Percentiles rank a stretch among this genome's conserved stretches.
Conservation (phyloP, 64 coral and sea anemone genomes). For the Stichodactyla mertensii region DNA sequence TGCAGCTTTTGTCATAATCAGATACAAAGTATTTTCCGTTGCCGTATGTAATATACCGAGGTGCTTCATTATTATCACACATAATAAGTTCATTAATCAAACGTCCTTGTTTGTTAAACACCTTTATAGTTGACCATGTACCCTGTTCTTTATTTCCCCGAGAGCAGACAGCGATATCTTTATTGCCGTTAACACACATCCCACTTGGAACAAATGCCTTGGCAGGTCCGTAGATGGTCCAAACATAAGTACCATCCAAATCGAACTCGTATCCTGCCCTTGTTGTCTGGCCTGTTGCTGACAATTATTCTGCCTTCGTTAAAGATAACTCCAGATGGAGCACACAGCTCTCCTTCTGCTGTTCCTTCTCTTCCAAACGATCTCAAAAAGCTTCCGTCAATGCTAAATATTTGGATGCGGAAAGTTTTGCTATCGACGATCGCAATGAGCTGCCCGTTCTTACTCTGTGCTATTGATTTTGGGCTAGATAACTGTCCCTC, state of each 20-base stretch:
- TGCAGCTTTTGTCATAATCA: too few relatives aligned
- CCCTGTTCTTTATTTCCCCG: too few relatives aligned
- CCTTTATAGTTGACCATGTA: too few relatives aligned
- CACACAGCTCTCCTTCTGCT: conserved; percentile 41
- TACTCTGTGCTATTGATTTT: not conserved
- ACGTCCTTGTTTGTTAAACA: too few relatives aligned
- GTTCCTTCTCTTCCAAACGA: conserved; percentile 65
- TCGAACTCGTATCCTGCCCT: conserved; percentile 71
- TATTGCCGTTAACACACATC: too few relatives aligned
- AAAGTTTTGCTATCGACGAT: conserved; percentile 63
- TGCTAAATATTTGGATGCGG: conserved; percentile 67
- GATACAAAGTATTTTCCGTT: too few relatives aligned
- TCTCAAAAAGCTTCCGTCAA: conserved; percentile 55
- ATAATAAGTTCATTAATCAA: too few relatives aligned
- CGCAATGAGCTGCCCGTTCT: conserved; percentile 54
- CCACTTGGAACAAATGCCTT: too few relatives aligned
- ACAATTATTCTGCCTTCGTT: conserved; percentile 36
- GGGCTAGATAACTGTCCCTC: not conserved
- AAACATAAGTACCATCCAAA: not conserved
- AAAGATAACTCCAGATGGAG: conserved; percentile 51
- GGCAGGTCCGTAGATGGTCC: not conserved
- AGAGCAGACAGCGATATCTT: too few relatives aligned
- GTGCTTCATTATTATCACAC: too few relatives aligned
- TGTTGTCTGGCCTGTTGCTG: conserved; percentile 28
- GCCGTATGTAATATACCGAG: too few relatives aligned